These are phyloP conservation scores for Drosophila anomelani DNA, from an alignment of 2,888 invertebrate species.

Conservation along the genomic window DNA sequence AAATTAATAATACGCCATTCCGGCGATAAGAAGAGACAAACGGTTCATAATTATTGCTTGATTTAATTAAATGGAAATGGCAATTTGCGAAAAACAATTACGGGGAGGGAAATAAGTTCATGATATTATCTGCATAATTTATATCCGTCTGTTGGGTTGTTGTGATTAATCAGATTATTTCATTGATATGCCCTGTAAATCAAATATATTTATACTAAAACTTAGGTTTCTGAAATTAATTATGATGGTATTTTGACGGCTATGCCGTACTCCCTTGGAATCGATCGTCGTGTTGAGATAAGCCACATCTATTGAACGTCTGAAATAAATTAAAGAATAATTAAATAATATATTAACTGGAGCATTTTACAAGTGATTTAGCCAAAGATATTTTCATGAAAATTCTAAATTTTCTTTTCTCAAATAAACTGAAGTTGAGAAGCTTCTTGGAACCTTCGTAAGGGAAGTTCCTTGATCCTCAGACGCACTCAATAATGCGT, in stretches of 20 bases:
- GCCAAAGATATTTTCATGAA: no score
- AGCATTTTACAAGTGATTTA: no score
- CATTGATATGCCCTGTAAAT: neutral
- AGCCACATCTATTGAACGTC: no score
- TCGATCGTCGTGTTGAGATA: no score
- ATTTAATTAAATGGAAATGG: conserved; percentile 48
- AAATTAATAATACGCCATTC: conserved; percentile 28
- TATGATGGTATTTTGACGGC: no score
- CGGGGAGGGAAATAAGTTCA: neutral
- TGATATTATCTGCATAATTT: conserved; percentile 50
- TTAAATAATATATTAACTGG: no score
- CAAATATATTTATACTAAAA: neutral
- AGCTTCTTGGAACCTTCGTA: neutral
- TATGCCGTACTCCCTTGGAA: no score
- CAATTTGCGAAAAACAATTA: conserved; percentile 35
- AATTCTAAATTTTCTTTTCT: neutral
- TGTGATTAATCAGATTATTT: neutral
- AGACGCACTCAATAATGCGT: conserved; percentile 31
- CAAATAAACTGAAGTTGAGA: accelerated
- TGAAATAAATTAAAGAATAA: no score
- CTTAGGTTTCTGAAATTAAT: neutral
- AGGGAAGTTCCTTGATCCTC: neutral
- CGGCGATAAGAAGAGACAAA: conserved; percentile 19
- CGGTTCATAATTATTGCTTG: conserved; percentile 37
- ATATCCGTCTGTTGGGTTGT: conserved; percentile 9